Conservation (phyloP, 2,113 vertebrate genomes). For the Camelus dromedarius region DNA sequence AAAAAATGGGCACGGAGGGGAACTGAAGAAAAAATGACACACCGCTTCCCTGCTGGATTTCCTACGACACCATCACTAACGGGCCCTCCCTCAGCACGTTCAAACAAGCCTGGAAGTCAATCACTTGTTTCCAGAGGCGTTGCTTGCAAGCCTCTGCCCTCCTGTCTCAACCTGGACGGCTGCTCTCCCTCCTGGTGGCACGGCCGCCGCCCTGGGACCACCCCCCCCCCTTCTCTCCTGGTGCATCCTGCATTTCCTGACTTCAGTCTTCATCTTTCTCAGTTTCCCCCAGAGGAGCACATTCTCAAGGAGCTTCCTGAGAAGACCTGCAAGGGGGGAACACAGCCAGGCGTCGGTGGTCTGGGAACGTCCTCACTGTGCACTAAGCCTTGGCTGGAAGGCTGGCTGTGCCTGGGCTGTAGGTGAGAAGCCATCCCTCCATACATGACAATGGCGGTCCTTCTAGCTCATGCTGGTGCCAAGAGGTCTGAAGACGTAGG, state of each 20-base stretch:
- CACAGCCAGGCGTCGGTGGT: neutral
- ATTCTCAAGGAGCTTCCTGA: neutral
- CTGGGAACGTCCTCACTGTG: too few species aligned
- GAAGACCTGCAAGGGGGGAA: neutral
- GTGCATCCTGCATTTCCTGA: neutral
- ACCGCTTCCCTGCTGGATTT: too few species aligned
- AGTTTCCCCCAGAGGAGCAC: neutral
- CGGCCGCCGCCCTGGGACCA: neutral
- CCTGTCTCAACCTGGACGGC: neutral
- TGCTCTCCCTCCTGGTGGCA: neutral
- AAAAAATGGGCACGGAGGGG: neutral
- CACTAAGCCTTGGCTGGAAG: neutral
- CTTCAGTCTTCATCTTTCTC: neutral
- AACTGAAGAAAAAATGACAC: too few species aligned
- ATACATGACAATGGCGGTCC: rapidly evolving
- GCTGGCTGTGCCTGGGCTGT: neutral
- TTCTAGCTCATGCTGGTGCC: neutral
- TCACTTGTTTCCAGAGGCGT: neutral
- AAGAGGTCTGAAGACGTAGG: neutral
- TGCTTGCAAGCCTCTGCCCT: neutral
- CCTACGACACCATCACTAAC: rapidly evolving
- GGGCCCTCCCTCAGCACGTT: neutral
- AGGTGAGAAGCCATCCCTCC: neutral
- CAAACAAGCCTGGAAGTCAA: neutral
- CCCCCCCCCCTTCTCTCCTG: too few species aligned